Conservation (phyloP, 2,113 vertebrate species). For the Lanius collurio region DNA sequence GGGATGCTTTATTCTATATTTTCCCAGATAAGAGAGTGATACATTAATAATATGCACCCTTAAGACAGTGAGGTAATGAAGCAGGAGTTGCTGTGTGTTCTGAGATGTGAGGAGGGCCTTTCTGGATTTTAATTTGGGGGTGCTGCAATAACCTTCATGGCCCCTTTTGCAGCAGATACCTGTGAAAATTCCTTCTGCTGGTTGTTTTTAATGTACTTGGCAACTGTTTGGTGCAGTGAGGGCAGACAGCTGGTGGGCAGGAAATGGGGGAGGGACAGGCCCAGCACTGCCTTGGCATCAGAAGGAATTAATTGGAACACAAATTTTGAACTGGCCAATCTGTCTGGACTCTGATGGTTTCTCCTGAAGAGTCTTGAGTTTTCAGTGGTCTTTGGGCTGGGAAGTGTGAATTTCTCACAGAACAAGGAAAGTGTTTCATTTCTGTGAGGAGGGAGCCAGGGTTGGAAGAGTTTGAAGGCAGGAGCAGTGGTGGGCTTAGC, state of each 20-base stretch:
- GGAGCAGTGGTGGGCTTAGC: neutral
- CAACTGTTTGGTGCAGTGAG: neutral
- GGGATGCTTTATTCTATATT: neutral
- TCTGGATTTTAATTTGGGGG: neutral
- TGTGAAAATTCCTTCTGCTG: neutral
- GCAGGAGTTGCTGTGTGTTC: neutral
- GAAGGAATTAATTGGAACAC: neutral
- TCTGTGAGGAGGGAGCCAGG: neutral
- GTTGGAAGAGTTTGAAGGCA: neutral
- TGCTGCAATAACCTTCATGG: neutral
- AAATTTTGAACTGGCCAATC: rapidly evolving
- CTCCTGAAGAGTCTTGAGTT: neutral
- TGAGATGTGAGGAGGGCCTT: neutral
- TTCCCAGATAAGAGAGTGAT: neutral
- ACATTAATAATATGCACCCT: rapidly evolving
- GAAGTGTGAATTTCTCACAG: neutral
- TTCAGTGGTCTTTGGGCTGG: neutral
- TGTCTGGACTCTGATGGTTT: neutral
- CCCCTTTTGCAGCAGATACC: neutral
- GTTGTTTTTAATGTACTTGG: neutral
- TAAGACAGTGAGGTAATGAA: neutral
- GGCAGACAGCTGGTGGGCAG: neutral
- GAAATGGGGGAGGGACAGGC: neutral
- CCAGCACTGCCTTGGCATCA: neutral
- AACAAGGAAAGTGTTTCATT: neutral